Percentiles rank a stretch among this genome's conserved stretches.
Conservation (phyloP, 2,888 invertebrate species). For the Pammene aurita region DNA sequence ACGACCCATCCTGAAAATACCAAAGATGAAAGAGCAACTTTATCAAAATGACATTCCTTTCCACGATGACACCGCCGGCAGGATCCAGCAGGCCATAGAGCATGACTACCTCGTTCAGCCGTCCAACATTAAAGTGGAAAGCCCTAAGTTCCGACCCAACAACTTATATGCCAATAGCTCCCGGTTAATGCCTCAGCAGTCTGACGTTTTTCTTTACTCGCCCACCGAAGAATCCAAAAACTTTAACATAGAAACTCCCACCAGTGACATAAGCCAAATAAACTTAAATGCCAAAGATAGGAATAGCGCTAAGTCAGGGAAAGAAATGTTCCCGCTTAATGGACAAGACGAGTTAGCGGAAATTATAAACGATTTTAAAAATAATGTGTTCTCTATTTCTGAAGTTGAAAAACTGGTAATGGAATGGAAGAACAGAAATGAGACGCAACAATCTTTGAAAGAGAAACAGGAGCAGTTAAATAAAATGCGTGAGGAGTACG, state of each 20-base stretch:
- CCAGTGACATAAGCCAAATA: conserved; percentile 80
- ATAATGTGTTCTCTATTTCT: conserved; percentile 92
- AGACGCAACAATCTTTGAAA: conserved; percentile 92
- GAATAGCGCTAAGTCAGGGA: conserved; percentile 72
- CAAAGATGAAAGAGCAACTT: conserved; percentile 75
- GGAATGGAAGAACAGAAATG: conserved; percentile 93
- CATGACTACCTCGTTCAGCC: conserved; percentile 85
- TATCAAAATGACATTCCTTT: conserved; percentile 77
- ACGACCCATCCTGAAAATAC: conserved; percentile 74
- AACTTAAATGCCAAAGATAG: conserved; percentile 74
- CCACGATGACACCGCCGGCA: conserved; percentile 63
- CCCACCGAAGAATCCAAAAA: conserved; percentile 79
- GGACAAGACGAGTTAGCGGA: conserved; percentile 91
- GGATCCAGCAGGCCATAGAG: conserved; percentile 79
- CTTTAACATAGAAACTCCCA: conserved; percentile 76
- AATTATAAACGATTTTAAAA: conserved; percentile 94
- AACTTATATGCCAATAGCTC: conserved; percentile 78
- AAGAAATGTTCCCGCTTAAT: conserved; percentile 70
- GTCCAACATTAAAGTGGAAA: conserved; percentile 84
- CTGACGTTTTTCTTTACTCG: conserved; percentile 76
- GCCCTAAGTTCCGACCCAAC: conserved; percentile 77
- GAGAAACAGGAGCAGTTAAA: conserved; percentile 93
- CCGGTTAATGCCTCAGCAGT: conserved; percentile 70
- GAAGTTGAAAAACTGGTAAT: conserved; percentile 93
- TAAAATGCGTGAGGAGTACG: conserved; percentile 91